Evolutionary conservation across 1,140 invertebrate genomes (phyloP).

Genomic region (Drosophila virilis): DNA sequence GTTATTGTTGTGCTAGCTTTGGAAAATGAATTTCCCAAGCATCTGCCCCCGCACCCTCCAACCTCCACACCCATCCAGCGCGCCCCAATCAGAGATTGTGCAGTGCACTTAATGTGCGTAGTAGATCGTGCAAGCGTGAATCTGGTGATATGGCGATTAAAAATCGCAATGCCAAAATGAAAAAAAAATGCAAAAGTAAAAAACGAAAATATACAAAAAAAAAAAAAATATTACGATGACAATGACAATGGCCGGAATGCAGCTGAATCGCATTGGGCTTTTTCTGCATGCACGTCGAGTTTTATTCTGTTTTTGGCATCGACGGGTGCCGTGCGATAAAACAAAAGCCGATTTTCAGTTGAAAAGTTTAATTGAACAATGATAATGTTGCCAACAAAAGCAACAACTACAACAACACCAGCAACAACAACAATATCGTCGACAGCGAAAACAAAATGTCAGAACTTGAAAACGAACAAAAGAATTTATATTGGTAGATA

Average conservation of each 20-base stretch:
- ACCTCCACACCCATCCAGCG: not conserved
- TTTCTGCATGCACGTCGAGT: conserved; percentile 27
- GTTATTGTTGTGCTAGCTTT: conserved; percentile 71
- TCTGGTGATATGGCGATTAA: conserved; percentile 80
- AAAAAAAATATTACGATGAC: conserved; percentile 29
- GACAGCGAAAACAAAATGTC: conserved; percentile 54
- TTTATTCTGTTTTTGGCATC: conserved; percentile 74
- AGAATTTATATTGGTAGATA: conserved; percentile 35
- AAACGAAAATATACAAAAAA: conserved; percentile 8
- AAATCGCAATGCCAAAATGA: conserved; percentile 69
- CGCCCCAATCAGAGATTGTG: not conserved
- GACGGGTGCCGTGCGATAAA: conserved; percentile 69
- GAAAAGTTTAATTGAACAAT: conserved; percentile 83
- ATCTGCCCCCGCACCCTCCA: conserved; percentile 1
- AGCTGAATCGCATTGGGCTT: conserved; percentile 24
- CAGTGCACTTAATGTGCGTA: conserved; percentile 77
- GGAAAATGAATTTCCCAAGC: conserved; percentile 54
- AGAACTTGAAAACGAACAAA: conserved; percentile 54
- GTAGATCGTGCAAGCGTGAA: conserved; percentile 80
- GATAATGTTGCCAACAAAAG: conserved; percentile 65
- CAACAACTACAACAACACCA: conserved; percentile 5
- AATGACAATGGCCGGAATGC: conserved; percentile 57
- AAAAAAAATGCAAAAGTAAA: not conserved
- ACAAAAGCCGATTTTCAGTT: conserved; percentile 82
- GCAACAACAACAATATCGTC: not conserved